phyloP scores from a whole-genome alignment of 2,888 invertebrate species.

The Acrobasis repandana region DNA sequence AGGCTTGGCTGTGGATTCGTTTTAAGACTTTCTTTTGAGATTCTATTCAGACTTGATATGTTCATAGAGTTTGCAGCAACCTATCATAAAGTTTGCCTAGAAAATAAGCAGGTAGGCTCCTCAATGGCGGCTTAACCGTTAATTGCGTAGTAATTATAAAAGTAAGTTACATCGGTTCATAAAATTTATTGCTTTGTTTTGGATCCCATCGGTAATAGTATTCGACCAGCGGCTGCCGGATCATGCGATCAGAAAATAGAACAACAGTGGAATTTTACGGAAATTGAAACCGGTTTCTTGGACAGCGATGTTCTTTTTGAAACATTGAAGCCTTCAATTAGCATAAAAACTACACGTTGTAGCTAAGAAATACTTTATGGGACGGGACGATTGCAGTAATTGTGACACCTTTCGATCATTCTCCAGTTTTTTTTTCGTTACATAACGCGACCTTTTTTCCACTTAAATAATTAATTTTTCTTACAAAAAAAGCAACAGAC shows the following conservation, averaged over 20 bases:
- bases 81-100: too few species aligned
- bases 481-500: too few species aligned
- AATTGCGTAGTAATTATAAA: not conserved
- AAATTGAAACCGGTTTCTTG: not conserved
- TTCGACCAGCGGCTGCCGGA: not conserved
- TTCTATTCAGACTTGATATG: too few species aligned
- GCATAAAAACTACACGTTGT: not conserved
- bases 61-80: too few species aligned
- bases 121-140: not conserved
- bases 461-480: too few species aligned
- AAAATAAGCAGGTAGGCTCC: not conserved
- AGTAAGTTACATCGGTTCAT: not conserved
- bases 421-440: too few species aligned
- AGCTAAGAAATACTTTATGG: not conserved
- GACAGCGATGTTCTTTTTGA: not conserved
- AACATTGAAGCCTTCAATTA: not conserved
- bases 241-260: constrained; percentile 3
- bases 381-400: too few species aligned
- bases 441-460: too few species aligned
- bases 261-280: not conserved
- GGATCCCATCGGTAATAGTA: not conserved
- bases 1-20: too few species aligned
- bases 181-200: constrained; percentile 10
- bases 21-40: too few species aligned
- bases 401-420: too few species aligned